These are phyloP conservation scores for Cheumatopsyche charites DNA, from an alignment of 1,140 invertebrate species.

Conservation along the genomic window DNA sequence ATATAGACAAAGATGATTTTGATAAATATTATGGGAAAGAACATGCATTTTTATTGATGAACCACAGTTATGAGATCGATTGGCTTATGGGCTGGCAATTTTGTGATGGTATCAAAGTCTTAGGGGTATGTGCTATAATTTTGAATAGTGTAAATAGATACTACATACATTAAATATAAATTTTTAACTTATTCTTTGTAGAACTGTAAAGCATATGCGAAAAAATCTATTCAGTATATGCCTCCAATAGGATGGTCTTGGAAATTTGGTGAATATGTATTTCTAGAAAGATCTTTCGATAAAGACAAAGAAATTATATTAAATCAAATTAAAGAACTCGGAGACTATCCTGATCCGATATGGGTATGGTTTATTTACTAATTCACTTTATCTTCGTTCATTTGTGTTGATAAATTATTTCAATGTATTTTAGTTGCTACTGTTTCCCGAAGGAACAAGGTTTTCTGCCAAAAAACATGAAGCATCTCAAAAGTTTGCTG, in stretches of 20 bases:
- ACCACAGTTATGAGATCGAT: slow-evolving; percentile 95
- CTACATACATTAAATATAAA: slow-evolving; percentile 18
- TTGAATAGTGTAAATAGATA: slow-evolving; percentile 22
- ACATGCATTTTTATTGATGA: slow-evolving; percentile 90
- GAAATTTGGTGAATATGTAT: slow-evolving; percentile 92
- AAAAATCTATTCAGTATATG: slow-evolving; percentile 88
- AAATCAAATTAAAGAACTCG: slow-evolving; percentile 78
- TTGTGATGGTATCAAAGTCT: slow-evolving; percentile 74
- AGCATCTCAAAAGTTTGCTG: slow-evolving; percentile 86
- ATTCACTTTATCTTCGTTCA: no score
- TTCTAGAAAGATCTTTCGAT: slow-evolving; percentile 89
- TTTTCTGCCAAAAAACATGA: slow-evolving; percentile 88
- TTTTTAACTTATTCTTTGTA: slow-evolving; percentile 57
- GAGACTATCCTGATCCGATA: slow-evolving; percentile 86
- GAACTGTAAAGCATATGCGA: slow-evolving; percentile 95
- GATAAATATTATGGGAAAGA: slow-evolving; percentile 84
- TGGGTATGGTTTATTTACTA: slow-evolving; percentile 68
- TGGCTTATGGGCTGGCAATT: slow-evolving; percentile 92
- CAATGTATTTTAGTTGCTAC: slow-evolving; percentile 76
- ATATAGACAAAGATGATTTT: slow-evolving; percentile 79
- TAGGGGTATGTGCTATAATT: slow-evolving; percentile 75
- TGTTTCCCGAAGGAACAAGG: slow-evolving; percentile 95
- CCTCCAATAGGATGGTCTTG: slow-evolving; percentile 96
- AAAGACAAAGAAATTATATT: slow-evolving; percentile 86
- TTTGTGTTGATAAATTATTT: no score